Evolutionary conservation across 2,113 vertebrate species (phyloP), one percentile per base, ranked within the genome.

Genomic region (Glaucidium brasilianum): DNA sequence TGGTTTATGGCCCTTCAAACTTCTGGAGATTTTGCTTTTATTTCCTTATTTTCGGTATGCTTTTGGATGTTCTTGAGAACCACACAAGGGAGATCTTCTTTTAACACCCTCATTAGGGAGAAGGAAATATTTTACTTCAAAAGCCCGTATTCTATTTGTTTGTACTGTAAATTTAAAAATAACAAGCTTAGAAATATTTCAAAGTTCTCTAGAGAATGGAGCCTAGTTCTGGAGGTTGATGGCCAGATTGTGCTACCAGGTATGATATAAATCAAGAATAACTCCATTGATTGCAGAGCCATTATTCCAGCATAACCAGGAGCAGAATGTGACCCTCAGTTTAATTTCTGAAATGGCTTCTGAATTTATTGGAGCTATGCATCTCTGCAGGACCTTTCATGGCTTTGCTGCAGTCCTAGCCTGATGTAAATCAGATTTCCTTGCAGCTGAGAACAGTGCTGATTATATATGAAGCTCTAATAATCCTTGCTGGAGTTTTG

Each of bases 361-460:
- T 74, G 79, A 85, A 94, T 97, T 96, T 96, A 95, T 90, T 86
- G 32, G 72, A 92, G 68, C 50, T 83, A 20, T 85, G 93, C 85
- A 59, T n/a, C 85, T 93, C 75, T 71, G 75, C 72, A 92, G 75
- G 88, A 93, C 90, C 85, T 91, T 88, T 91, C 59, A 13, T 60
- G 82, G 78, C 79, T 96, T 86, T 83, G 59, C 75, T 83, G 94
- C 82, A 74, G 75, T 27, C 27, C n/a, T 83, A 86, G 55, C 27
- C 83, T 88, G 85, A 90, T 95, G 92, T 96, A 96, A 96, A 96
- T 97, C 95, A 96, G 71, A 37, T 90, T 95, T 96, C 53, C 63
- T 59, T 67, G 78, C 63, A 85, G 90, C 63, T 62, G 49, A 69
- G 85, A 85, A n/a, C n/a, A 71, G 67, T 71, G 88, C 47, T 95